phyloP scores from a whole-genome alignment of 2,113 vertebrate species.

The Fukomys damarensis region DNA sequence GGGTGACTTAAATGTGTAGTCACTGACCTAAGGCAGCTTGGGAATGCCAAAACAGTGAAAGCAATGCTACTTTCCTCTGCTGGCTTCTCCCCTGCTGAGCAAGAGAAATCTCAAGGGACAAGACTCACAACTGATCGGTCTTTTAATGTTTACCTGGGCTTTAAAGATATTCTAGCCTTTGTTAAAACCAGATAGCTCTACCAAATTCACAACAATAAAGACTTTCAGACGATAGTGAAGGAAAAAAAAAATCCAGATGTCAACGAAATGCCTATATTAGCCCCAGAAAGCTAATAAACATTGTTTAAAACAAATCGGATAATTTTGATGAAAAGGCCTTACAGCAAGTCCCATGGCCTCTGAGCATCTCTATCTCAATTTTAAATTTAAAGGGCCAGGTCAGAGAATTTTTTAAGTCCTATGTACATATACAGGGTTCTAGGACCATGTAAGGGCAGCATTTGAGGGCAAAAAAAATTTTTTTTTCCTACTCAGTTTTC shows the following conservation, averaged over 20 bases:
- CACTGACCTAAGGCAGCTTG: background rate
- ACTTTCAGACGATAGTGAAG: background rate
- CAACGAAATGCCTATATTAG: background rate
- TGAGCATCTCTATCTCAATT: background rate
- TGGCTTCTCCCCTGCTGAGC: background rate
- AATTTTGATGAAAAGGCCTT: background rate
- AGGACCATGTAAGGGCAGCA: background rate
- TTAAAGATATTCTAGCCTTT: slow-evolving; percentile 13
- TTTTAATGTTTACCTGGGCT: background rate
- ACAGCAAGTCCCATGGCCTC: background rate
- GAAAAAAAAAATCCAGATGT: background rate
- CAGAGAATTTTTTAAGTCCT: background rate
- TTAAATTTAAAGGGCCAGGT: slow-evolving; percentile 12
- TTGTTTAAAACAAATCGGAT: slow-evolving; percentile 11
- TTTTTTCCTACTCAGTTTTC: background rate
- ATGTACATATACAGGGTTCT: background rate
- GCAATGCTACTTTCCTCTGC: background rate
- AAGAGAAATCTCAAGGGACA: slow-evolving; percentile 35
- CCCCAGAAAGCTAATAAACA: no score
- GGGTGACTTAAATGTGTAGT: background rate
- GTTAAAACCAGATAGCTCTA: background rate
- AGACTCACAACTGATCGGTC: background rate
- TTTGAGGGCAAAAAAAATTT: background rate
- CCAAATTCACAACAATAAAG: background rate
- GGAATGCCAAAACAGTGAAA: background rate